Evolutionary conservation across 1,140 invertebrate genomes (phyloP).

Genomic region (Aphelinus atriplicis): DNA sequence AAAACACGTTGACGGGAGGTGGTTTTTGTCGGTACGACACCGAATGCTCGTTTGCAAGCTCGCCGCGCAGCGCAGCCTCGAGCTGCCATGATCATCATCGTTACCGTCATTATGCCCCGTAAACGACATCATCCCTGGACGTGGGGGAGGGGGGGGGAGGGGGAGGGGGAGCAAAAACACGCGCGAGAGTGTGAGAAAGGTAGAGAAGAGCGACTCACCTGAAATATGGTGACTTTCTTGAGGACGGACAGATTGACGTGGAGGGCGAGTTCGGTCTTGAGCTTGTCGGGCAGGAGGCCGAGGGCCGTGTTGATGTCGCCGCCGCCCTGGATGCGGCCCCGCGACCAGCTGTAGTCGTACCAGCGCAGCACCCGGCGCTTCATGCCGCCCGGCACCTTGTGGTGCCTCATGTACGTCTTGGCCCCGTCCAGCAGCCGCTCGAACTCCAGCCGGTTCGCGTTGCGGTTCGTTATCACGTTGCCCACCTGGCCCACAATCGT

Average conservation of each 20-base stretch:
- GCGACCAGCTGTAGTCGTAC: slow-evolving; percentile 98
- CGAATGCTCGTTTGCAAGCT: too few species aligned
- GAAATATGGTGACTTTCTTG: slow-evolving; percentile 83
- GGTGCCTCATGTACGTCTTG: slow-evolving; percentile 96
- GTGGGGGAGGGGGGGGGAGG: too few species aligned
- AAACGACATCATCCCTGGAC: too few species aligned
- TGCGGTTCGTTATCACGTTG: slow-evolving; percentile 96
- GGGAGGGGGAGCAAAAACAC: too few species aligned
- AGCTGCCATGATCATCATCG: too few species aligned
- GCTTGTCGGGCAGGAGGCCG: slow-evolving; percentile 92
- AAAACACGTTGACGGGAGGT: too few species aligned
- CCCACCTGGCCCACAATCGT: slow-evolving; percentile 98
- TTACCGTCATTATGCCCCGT: too few species aligned
- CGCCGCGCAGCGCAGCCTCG: too few species aligned
- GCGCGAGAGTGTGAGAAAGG: not conserved
- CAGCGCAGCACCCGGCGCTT: slow-evolving; percentile 92
- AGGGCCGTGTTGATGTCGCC: slow-evolving; percentile 95
- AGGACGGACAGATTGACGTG: slow-evolving; percentile 95
- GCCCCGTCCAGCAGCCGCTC: slow-evolving; percentile 93
- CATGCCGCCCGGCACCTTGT: slow-evolving; percentile 95
- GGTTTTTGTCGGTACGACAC: too few species aligned
- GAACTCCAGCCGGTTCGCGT: slow-evolving; percentile 96
- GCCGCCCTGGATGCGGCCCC: slow-evolving; percentile 94
- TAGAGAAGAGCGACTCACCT: slow-evolving; percentile 51
- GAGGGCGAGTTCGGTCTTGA: slow-evolving; percentile 94